Conservation (phyloP, 2,888 invertebrate genomes). For the Spodoptera littoralis region DNA sequence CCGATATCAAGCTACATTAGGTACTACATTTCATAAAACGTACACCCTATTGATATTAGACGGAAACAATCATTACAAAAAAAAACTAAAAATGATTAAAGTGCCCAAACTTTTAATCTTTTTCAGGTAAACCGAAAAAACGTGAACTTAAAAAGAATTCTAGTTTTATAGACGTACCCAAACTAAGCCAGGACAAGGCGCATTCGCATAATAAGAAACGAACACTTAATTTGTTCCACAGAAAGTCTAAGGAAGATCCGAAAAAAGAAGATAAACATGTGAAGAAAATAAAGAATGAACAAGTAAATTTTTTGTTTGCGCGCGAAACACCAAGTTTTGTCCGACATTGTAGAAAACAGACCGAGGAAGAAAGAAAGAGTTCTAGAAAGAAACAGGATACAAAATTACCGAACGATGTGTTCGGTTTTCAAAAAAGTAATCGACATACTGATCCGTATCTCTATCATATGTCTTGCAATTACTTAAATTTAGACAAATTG, state of each 20-base stretch:
- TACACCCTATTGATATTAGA: too few species aligned
- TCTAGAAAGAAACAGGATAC: slow-evolving; percentile 3
- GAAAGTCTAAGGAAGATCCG: slow-evolving; percentile 17
- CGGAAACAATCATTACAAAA: too few species aligned
- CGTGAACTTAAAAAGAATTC: slow-evolving; percentile 20
- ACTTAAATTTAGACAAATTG: slow-evolving; percentile 26
- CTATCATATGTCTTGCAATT: slow-evolving; percentile 33
- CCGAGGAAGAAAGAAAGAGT: slow-evolving; percentile 8
- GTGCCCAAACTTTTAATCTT: neutral
- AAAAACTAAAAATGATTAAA: too few species aligned
- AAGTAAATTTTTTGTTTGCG: slow-evolving; percentile 22
- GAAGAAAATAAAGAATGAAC: slow-evolving; percentile 16
- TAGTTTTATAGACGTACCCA: slow-evolving; percentile 29
- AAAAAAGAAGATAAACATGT: slow-evolving; percentile 17
- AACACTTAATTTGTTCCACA: slow-evolving; percentile 27
- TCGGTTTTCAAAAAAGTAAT: slow-evolving; percentile 52
- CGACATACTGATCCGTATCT: slow-evolving; percentile 26
- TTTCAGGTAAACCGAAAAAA: slow-evolving; percentile 44
- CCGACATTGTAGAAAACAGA: slow-evolving; percentile 17
- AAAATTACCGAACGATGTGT: slow-evolving; percentile 44
- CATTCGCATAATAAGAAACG: slow-evolving; percentile 16
- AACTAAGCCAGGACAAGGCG: slow-evolving; percentile 4
- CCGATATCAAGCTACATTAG: too few species aligned
- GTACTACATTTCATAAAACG: too few species aligned
- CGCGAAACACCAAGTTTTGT: slow-evolving; percentile 23